Base-by-base conservation (phyloP, 2,797 vertebrate species). In the Cuculus canorus region DNA sequence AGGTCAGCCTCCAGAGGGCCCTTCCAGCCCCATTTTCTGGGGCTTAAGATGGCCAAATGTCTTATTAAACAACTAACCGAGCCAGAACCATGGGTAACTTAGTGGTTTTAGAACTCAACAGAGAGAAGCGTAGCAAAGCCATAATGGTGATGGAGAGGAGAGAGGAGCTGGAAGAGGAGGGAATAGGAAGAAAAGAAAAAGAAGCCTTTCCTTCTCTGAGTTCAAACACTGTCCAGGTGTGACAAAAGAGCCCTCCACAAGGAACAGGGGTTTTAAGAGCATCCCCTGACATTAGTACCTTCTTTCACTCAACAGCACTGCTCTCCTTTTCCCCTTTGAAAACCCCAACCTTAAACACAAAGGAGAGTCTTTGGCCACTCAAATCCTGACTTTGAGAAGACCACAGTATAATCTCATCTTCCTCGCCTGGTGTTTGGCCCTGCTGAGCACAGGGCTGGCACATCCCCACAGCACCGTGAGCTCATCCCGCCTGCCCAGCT, bases 401-500 rank as follows among this genome's bases (percentile, higher is more conserved):
- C 54, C 18, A 16, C 61, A 48, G 53, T 7, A 54, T 0, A 2
- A 63, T 60, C 72, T 82, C 48, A n/a, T 48, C 70, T 57, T 45
- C 45, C 78, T 83, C 22, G 9, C 54, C 45, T 25, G 27, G 37
- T 2, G 1, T 48, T 86, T 52, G 61, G 73, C 63, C 60, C 66
- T 21, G 22, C 88, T 1, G 1, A 85, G 78, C 48, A 39, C 70
- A 5, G 4, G 75, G 73, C 82, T 89, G 79, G 85, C 37, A 21
- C 68, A 60, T 80, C 88, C 68, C 75, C 77, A 88, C 77, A 76
- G 87, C 69, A 5, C 79, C 54, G 17, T 27, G 78, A 95, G 76
- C 82, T 81, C 94, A 87, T 59, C 79, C 57, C 0, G 47, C 71
- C 91, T 69, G 75, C 79, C 84, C 86, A 90, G 77, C 89, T 89